phyloP scores from a whole-genome alignment of 2,113 vertebrate species.

The Engystomops pustulosus region DNA sequence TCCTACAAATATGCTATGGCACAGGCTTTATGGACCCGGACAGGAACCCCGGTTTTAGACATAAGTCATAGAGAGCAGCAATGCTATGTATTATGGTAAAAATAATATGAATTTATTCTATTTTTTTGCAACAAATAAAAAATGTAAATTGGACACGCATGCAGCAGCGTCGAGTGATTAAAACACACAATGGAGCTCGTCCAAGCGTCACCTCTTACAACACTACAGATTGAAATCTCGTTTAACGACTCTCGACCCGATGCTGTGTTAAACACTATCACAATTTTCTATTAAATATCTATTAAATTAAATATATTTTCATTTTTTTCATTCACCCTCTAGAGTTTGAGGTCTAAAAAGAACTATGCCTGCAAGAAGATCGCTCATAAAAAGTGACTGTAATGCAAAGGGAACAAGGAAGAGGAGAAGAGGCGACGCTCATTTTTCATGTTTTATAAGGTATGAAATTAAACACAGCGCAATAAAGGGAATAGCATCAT shows the following conservation, averaged over 20 bases:
- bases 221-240: neutral
- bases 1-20: too few relatives aligned
- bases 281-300: constrained; percentile 46
- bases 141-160: neutral
- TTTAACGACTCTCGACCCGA: constrained; percentile 24
- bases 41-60: too few relatives aligned
- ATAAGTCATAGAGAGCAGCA: neutral
- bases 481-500: constrained; percentile 66
- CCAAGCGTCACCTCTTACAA: neutral
- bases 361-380: constrained; percentile 64
- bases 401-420: constrained; percentile 70
- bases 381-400: constrained; percentile 68
- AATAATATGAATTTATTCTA: neutral
- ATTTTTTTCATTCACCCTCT: constrained; percentile 56
- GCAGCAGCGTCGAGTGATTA: neutral
- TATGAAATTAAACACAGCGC: constrained; percentile 72
- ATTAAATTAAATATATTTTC: constrained; percentile 52
- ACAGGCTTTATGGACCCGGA: too few relatives aligned
- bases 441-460: constrained; percentile 74
- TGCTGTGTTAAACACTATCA: constrained; percentile 8
- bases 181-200: neutral
- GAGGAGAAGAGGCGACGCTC: constrained; percentile 66
- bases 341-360: constrained; percentile 62
- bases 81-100: neutral
- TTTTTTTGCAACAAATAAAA: constrained; percentile 6